Evolutionary conservation across 1,140 invertebrate genomes (phyloP), one percentile per base, ranked within the genome.

Genomic region (Prorops nasuta): DNA sequence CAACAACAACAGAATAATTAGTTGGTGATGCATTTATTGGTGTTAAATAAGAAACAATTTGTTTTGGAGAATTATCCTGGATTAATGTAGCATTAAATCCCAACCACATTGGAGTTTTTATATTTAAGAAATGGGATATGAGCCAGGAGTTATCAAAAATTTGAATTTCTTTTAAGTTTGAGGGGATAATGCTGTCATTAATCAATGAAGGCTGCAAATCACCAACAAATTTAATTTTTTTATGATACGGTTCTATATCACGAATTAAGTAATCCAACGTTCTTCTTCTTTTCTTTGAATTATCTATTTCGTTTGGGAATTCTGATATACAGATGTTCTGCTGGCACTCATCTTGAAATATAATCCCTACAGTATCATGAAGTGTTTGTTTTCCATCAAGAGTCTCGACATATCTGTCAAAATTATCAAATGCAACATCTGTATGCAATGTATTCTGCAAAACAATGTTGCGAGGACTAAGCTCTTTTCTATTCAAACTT

Each of bases 401-500:
- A 18, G 75, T 79, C 38, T 80, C 74, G 16, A 73, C 73, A 46
- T 67, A 76, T 17, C 76, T 51, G 56, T 76, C 71, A 51, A 61
- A 77, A 59, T 77, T 74, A 44, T 71, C 65, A 44, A 60, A 76
- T 15, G 64, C 69, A 32, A 70, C 36, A 43, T 50, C 57, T 46
- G 64, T 71, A 19, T 36, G 54, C 10, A 67, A 45, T 38, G 58
- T 24, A 10, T 49, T 38, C 7, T 20, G 20, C 44, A 35, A 46
- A 22, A 47, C 14, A n/a, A 72, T 54, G 17, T 34, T 58, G 58
- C 56, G 51, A 14, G 69, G 65, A 24, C 52, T 59, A 49, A 70
- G 18, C 10, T 46, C 35, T 1, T 24, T 20, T 20, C 9, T 21
- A 4, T 9, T 24, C 8, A 22, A 42, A 3, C 51, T 20, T 28